phyloP scores from a whole-genome alignment of 2,888 invertebrate species.

The Clistopyga incitator region DNA sequence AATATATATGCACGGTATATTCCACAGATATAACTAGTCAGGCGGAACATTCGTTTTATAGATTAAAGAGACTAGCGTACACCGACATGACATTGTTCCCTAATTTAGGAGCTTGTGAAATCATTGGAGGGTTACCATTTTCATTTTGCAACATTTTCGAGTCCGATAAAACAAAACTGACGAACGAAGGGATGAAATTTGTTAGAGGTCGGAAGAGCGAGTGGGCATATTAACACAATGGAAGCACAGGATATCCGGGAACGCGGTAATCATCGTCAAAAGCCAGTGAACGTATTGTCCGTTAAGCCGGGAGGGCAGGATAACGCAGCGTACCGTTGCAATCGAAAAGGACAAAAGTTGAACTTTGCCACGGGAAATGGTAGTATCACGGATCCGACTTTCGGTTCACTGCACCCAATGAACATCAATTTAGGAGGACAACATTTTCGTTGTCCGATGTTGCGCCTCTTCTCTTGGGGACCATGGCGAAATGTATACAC shows the following conservation, averaged over 20 bases:
- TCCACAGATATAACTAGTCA: no score
- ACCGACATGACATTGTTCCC: no score
- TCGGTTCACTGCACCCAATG: background rate
- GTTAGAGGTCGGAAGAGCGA: background rate
- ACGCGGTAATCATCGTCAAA: background rate
- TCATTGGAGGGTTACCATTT: no score
- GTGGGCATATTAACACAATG: background rate
- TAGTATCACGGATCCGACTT: background rate
- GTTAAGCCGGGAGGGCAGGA: background rate
- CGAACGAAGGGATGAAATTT: background rate
- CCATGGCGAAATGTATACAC: background rate
- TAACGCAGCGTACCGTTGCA: background rate
- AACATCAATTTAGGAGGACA: background rate
- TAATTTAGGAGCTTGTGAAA: no score
- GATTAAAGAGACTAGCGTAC: no score
- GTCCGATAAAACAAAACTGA: background rate
- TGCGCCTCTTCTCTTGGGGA: background rate
- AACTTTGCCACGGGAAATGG: background rate
- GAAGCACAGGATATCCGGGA: background rate
- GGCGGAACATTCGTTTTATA: no score
- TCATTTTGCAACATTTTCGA: background rate
- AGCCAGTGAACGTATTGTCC: background rate
- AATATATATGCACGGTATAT: no score
- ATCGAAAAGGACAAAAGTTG: background rate
- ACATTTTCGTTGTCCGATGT: constrained; percentile 3